phyloP scores from a whole-genome alignment of 2,888 invertebrate genomes.

The Elysia crispata region DNA sequence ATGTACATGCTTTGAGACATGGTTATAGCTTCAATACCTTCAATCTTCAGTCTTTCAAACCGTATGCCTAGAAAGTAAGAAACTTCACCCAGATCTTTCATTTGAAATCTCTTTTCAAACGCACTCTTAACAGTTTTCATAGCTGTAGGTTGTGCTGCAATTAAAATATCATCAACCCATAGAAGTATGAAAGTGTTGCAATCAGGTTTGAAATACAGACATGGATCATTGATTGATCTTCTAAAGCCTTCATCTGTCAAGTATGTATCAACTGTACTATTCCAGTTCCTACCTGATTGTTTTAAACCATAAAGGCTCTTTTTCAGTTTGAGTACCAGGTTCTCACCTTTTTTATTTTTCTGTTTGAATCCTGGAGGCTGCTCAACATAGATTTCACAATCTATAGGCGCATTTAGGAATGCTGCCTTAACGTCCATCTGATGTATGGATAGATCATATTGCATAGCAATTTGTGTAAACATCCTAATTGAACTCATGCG shows the following conservation, averaged over 20 bases:
- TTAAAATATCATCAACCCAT: conserved; percentile 43
- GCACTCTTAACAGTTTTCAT: neutral
- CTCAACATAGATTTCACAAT: conserved; percentile 54
- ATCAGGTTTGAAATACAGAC: conserved; percentile 6
- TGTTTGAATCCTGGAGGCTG: conserved; percentile 50
- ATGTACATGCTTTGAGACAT: conserved; percentile 39
- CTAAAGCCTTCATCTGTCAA: conserved; percentile 26
- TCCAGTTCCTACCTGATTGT: conserved; percentile 54
- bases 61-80: conserved; percentile 49
- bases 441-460: conserved; percentile 43
- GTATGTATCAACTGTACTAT: conserved; percentile 35
- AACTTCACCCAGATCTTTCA: conserved; percentile 51
- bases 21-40: neutral
- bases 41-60: conserved; percentile 22
- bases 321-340: conserved; percentile 47
- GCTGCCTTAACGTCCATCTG: conserved; percentile 55
- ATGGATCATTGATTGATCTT: neutral
- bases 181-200: neutral
- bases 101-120: conserved; percentile 1
- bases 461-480: conserved; percentile 52
- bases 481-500: conserved; percentile 48
- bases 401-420: conserved; percentile 54
- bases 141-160: conserved; percentile 15
- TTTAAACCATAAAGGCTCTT: conserved; percentile 56
- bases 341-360: conserved; percentile 18